A percentile compares a stretch with the other conserved stretches of the same genome.
Conservation (phyloP, 2,888 invertebrate genomes). For the Lobophora halterata region DNA sequence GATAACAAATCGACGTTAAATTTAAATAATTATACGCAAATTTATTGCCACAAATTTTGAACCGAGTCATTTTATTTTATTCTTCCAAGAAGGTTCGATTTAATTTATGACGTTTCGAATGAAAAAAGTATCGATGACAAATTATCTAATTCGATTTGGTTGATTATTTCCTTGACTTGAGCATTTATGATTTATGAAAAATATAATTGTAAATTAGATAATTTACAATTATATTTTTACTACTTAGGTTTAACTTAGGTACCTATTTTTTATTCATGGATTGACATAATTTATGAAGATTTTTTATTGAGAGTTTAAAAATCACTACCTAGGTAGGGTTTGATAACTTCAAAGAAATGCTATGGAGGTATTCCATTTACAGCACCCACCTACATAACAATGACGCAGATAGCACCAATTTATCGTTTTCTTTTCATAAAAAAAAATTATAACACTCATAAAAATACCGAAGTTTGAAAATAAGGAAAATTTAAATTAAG, state of each 20-base stretch:
- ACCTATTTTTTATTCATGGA: too few species aligned
- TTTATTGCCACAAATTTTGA: conserved; percentile 45
- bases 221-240: too few species aligned
- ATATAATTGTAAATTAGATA: conserved; percentile 10
- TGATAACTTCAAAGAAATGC: too few species aligned
- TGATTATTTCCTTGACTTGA: conserved; percentile 66
- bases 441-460: not conserved
- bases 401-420: too few species aligned
- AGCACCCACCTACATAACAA: too few species aligned
- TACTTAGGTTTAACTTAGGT: too few species aligned
- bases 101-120: conserved; percentile 58
- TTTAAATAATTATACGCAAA: conserved; percentile 43
- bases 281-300: too few species aligned
- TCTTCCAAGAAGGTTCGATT: conserved; percentile 66
- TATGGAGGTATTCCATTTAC: too few species aligned
- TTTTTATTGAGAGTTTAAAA: too few species aligned
- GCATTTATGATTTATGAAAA: conserved; percentile 37
- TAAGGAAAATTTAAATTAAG: conserved; percentile 2
- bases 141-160: conserved; percentile 68
- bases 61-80: conserved; percentile 38
- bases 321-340: too few species aligned
- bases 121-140: conserved; percentile 64
- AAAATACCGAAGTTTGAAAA: not conserved
- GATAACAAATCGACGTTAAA: conserved; percentile 25
- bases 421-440: too few species aligned